phyloP scores from a whole-genome alignment of 2,888 invertebrate species.

The Podotricha telesiphe region DNA sequence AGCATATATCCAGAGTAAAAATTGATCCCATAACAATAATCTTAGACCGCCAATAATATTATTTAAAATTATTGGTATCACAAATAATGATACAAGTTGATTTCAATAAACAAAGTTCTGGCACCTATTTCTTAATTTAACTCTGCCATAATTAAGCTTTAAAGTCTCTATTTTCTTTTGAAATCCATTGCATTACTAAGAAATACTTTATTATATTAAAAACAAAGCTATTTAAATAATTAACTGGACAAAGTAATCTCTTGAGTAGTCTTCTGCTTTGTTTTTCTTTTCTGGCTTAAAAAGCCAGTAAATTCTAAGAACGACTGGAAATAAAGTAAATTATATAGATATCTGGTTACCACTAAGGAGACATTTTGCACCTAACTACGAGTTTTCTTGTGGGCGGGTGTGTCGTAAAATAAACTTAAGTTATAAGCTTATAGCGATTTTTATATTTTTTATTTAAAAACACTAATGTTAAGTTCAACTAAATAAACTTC shows the following conservation, averaged over 20 bases:
- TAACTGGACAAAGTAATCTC: constrained; percentile 21
- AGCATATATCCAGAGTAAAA: too few relatives aligned
- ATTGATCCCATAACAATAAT: too few relatives aligned
- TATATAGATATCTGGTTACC: constrained; percentile 60
- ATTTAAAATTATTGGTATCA: too few relatives aligned
- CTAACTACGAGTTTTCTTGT: constrained; percentile 57
- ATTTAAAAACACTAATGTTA: not conserved
- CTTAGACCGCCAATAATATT: too few relatives aligned
- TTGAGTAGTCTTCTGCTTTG: constrained; percentile 13
- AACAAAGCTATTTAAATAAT: constrained; percentile 33
- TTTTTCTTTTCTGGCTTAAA: constrained; percentile 15
- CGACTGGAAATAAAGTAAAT: constrained; percentile 50
- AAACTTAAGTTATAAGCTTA: constrained; percentile 49
- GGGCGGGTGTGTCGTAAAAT: constrained; percentile 59
- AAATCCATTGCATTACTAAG: not conserved
- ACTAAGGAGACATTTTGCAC: constrained; percentile 76
- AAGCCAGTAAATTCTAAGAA: constrained; percentile 13
- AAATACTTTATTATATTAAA: constrained; percentile 29
- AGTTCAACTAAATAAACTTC: too few relatives aligned
- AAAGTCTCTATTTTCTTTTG: not conserved
- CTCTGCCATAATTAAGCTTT: not conserved
- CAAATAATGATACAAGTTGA: too few relatives aligned
- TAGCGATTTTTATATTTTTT: constrained; percentile 3
- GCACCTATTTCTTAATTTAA: not conserved
- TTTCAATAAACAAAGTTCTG: too few relatives aligned